phyloP scores from a whole-genome alignment of 53 echinoderm and acorn worm genomes.

The Stichopus horrens region DNA sequence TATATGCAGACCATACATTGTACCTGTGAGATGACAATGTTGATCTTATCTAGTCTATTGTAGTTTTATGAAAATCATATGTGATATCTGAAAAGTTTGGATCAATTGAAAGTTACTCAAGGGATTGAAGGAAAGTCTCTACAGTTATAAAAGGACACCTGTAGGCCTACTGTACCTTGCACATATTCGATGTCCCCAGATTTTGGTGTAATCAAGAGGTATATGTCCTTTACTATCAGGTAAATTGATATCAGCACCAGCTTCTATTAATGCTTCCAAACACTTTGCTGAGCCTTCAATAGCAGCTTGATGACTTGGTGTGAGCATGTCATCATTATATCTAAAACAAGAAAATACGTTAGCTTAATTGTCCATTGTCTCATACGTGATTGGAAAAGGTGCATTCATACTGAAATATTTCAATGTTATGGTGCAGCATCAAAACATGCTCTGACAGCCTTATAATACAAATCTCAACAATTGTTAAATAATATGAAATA shows the following conservation, averaged over 20 bases:
- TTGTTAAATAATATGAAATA: no score
- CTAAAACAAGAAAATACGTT: conserved; percentile 45
- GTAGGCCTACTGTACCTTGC: conserved; percentile 65
- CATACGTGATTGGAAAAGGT: neutral
- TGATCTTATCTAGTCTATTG: no score
- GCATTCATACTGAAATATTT: neutral
- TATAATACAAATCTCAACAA: no score
- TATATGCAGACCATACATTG: no score
- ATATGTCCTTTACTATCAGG: conserved; percentile 85
- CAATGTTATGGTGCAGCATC: no score
- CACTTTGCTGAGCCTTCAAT: conserved; percentile 94
- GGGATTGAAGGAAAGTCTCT: no score
- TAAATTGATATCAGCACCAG: conserved; percentile 74
- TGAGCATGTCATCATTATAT: conserved; percentile 86
- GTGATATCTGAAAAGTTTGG: no score
- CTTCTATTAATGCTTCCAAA: conserved; percentile 70
- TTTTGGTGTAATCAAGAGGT: conserved; percentile 94
- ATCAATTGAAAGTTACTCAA: no score
- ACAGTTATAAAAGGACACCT: no score
- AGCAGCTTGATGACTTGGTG: conserved; percentile 94
- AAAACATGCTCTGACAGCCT: no score
- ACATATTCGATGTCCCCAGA: conserved; percentile 97
- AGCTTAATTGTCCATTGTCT: neutral
- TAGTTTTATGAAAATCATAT: no score
- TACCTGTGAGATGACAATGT: no score